Evolutionary conservation across 2,888 invertebrate genomes (phyloP), one percentile per base, ranked within the genome.

Genomic region (Thymelicus lineola): DNA sequence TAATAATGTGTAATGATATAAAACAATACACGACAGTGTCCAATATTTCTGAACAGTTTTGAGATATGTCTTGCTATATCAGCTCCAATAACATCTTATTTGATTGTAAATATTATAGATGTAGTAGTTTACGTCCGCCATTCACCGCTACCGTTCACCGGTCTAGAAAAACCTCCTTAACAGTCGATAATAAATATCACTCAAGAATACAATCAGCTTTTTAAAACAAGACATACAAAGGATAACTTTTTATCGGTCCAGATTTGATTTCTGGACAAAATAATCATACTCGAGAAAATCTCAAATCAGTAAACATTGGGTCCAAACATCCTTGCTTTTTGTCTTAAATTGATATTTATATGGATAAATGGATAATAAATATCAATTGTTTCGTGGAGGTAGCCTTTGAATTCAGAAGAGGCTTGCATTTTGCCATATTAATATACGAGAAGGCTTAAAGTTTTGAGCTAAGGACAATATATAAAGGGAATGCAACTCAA

Each of bases 401-500:
- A 62, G 55, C 68, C 68, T 68, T 68, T 63, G 57, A 62, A 68
- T 68, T 68, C 68, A 63, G 68, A 46, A 62, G 68, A 63, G 57
- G 48, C 17, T 60, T 35, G 20, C 61, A 68, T 63, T 63, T 63
- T 53, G 38, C 53, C 63, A 63, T 50, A 63, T 68, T 63, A 68
- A 68, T 62, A 59, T 57, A 55, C 62, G 64, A 68, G 63, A 67
- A 50, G 57, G 55, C 53, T 53, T 71, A 48, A 63, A 58, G 62
- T 61, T 60, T 53, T 50, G 36, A 46, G 55, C 55, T 36, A 67
- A 53, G 14, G 67, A 72, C 65, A 69, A 68, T 72, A 64, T 73
- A 74, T 74, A 75, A 72, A 70, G 70, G 66, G 69, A 67, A 73
- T 73, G 77, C 76, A 75, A 77, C 75, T 76, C 75, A 77, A 80